Evolutionary conservation across 2,797 vertebrate genomes (phyloP).

Genomic region (Champsocephalus gunnari): DNA sequence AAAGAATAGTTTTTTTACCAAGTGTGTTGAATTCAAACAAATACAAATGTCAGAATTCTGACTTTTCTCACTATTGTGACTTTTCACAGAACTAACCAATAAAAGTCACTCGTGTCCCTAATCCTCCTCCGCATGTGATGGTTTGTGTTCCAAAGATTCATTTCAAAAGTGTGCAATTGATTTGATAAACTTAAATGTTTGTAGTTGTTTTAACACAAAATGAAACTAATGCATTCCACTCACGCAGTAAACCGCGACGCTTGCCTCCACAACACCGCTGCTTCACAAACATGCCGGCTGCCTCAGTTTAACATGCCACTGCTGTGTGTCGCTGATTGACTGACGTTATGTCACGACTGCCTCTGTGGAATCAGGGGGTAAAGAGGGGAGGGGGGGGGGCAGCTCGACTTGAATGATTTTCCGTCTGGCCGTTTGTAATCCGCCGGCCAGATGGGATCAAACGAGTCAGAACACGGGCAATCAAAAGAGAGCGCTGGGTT

Average conservation of each 20-base stretch:
- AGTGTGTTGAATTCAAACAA: too few species aligned
- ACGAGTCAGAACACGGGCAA: constrained; percentile 34
- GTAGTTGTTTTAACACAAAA: constrained; percentile 5
- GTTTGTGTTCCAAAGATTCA: neutral
- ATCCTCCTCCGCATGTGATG: too few species aligned
- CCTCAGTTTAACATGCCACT: constrained; percentile 59
- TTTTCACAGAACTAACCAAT: too few species aligned
- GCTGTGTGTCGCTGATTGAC: constrained; percentile 51
- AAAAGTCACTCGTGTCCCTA: too few species aligned
- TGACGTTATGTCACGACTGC: constrained; percentile 52
- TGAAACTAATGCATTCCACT: constrained; percentile 43
- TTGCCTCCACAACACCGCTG: constrained; percentile 62
- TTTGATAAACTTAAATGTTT: neutral
- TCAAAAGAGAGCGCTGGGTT: constrained; percentile 34
- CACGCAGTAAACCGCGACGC: constrained; percentile 52
- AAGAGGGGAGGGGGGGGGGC: constrained; percentile 3
- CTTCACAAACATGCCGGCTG: constrained; percentile 71
- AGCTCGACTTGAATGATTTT: constrained; percentile 38
- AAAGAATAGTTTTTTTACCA: too few species aligned
- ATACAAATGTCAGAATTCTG: too few species aligned
- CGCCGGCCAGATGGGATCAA: constrained; percentile 53
- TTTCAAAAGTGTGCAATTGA: neutral
- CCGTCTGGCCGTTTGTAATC: constrained; percentile 37
- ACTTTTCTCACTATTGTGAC: too few species aligned
- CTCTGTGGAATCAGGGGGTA: constrained; percentile 18